Percentiles rank a stretch among this genome's conserved stretches.
Conservation (phyloP, 1,140 invertebrate genomes). For the Chionoecetes opilio region DNA sequence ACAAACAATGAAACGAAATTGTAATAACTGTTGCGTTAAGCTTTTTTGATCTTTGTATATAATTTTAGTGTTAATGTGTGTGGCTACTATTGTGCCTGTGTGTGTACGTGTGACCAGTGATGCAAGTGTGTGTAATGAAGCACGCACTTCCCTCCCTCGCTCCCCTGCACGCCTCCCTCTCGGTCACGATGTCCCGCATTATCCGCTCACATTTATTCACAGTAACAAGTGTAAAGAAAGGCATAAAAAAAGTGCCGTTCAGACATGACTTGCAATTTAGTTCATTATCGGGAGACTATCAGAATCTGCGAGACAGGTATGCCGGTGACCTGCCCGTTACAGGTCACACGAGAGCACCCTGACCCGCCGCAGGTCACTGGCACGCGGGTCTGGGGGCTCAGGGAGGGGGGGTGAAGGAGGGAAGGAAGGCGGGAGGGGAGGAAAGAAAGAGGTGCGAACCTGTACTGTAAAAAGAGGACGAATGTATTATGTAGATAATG, state of each 20-base stretch:
- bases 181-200: conserved; percentile 1
- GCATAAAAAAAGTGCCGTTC: neutral
- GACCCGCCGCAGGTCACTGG: neutral
- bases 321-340: conserved; percentile 12
- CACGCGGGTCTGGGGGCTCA: neutral
- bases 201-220: neutral
- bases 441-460: conserved; percentile 3
- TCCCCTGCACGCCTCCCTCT: neutral
- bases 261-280: conserved; percentile 17
- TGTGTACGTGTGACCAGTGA: neutral
- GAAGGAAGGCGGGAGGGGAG: neutral
- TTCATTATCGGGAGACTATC: conserved; percentile 9
- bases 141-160: neutral
- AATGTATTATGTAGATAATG: neutral
- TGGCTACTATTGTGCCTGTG: neutral
- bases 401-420: neutral
- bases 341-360: conserved; percentile 23
- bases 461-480: neutral
- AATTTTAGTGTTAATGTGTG: neutral
- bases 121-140: neutral
- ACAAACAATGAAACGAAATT: too few species aligned
- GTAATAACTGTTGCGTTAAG: neutral
- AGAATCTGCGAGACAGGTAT: conserved; percentile 6
- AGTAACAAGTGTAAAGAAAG: neutral
- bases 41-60: neutral